Evolutionary conservation across 2,888 invertebrate species (phyloP).

Genomic region (Auanema freiburgensis): DNA sequence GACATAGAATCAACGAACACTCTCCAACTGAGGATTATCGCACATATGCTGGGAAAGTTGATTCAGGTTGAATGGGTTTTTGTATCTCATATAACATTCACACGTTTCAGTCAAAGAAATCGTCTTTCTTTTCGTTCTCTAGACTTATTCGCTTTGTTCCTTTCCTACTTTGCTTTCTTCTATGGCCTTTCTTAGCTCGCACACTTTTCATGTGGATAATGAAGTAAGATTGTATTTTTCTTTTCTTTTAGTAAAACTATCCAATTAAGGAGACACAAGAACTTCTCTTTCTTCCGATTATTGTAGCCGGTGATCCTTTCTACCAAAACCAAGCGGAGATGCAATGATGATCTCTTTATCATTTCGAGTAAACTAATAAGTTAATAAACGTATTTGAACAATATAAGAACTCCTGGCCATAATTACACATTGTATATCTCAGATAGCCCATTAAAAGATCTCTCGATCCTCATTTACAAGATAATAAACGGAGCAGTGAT

Average conservation of each 20-base stretch:
- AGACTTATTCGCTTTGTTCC: slow-evolving; percentile 14
- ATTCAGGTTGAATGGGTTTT: slow-evolving; percentile 28
- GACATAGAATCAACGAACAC: slow-evolving; percentile 48
- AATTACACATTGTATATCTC: no score
- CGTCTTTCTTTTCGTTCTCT: slow-evolving; percentile 15
- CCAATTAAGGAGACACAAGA: not conserved
- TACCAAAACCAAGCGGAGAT: no score
- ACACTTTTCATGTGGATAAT: slow-evolving; percentile 11
- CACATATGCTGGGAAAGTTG: slow-evolving; percentile 39
- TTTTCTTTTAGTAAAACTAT: not conserved
- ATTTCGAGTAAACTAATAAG: no score
- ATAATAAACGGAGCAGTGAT: no score
- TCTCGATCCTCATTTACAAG: no score
- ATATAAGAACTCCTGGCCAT: no score
- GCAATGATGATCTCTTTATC: no score
- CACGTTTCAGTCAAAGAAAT: slow-evolving; percentile 9
- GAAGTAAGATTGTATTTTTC: slow-evolving; percentile 5
- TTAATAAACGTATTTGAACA: no score
- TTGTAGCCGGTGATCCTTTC: no score
- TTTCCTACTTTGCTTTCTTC: slow-evolving; percentile 8
- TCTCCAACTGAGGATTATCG: slow-evolving; percentile 46
- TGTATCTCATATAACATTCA: not conserved
- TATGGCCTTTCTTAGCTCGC: slow-evolving; percentile 19
- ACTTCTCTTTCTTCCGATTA: no score
- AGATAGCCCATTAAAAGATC: no score